Base-by-base conservation (phyloP, 2,797 vertebrate genomes). In the Mallotus villosus region DNA sequence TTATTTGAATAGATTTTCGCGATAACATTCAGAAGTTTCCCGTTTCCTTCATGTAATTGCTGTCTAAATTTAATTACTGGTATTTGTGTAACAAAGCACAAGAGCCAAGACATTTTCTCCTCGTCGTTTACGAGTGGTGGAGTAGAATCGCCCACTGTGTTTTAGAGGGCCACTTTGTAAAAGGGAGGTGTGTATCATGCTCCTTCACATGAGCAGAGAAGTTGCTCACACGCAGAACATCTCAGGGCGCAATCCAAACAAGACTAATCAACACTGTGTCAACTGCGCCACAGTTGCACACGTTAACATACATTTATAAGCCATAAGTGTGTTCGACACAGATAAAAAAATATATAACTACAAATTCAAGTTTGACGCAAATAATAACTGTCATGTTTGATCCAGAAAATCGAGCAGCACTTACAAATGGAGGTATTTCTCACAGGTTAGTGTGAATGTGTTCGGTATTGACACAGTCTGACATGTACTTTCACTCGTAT, bases 381-480 rank as follows among this genome's bases (percentile, higher is more conserved):
- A 46, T 5, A 65, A 65, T 12, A 46, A 16, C 11, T 65, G 34
- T 46, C n/a, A 46, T 12, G 22, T 34, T 9, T 64, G 34, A 24
- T 16, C 37, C 34, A 6, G 6, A 34, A 29, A 29, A 29, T 2
- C 2, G 4, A 29, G 4, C 29, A 29, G 32, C 32, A 34, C 32
- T 11, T 41, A 41, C 2, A 11, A 12, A 41, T 41, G 9, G 37
- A 2, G 11, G 37, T 9, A 41, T 41, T 12, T 41, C 37, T 41
- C 37, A 9, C 37, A 41, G 37, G 37, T 41, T 41, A 2, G 37
- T 41, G 37, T 41, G 37, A 41, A 41, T 11, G 12, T 41, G 9
- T 41, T 11, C 12, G 37, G 12, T 65, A 65, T 68, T 61, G 63
- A 63, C 71, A 60, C 67, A 68, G 41, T 66, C 68, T 70, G 70